Conservation (phyloP, 2,797 vertebrate species). For the Discoglossus pictus region DNA sequence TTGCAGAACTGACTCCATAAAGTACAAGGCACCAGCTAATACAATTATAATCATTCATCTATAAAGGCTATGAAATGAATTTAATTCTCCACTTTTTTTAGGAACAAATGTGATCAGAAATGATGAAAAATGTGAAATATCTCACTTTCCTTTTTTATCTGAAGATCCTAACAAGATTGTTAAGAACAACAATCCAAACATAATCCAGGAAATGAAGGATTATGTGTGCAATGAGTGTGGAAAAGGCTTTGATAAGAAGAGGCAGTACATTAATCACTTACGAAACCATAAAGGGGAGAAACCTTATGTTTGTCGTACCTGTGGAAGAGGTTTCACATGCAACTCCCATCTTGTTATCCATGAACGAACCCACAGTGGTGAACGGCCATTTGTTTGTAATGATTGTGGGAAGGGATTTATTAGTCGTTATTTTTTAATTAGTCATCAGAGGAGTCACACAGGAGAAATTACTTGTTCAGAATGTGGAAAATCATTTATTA, state of each 20-base stretch:
- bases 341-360: conserved; percentile 9
- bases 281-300: conserved; percentile 36
- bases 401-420: conserved; percentile 58
- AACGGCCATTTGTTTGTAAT: conserved; percentile 49
- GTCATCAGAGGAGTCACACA: conserved; percentile 55
- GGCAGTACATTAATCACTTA: not conserved
- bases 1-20: too few relatives aligned
- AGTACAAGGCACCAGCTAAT: too few relatives aligned
- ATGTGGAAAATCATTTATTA: conserved; percentile 56
- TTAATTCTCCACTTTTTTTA: too few relatives aligned
- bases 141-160: too few relatives aligned
- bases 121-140: too few relatives aligned
- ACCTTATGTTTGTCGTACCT: conserved; percentile 39
- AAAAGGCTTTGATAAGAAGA: conserved; percentile 17
- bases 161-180: too few relatives aligned
- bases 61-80: too few relatives aligned
- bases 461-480: conserved; percentile 51
- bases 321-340: conserved; percentile 36
- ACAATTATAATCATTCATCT: too few relatives aligned
- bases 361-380: conserved; percentile 31
- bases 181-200: too few relatives aligned
- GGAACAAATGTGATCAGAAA: too few relatives aligned
- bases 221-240: too few relatives aligned
- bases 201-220: too few relatives aligned
- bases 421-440: conserved; percentile 52